Percentiles rank a stretch among this genome's conserved stretches.
phyloP scores from a whole-genome alignment of 2,797 vertebrate species.

The Mus caroli region DNA sequence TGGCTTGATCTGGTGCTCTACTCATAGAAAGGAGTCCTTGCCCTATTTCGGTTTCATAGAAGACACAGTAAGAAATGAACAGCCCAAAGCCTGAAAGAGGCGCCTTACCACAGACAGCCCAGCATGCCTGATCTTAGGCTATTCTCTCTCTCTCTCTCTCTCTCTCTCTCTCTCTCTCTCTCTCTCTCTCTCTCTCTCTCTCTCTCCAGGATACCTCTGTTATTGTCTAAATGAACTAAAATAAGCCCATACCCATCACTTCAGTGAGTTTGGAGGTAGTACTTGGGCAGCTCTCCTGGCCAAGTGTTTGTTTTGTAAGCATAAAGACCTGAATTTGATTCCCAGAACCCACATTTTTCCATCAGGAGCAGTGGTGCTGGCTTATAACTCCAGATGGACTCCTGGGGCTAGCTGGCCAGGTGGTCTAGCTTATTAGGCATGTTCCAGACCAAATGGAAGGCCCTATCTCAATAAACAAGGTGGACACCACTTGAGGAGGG shows the following conservation, averaged over 20 bases:
- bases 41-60: not conserved
- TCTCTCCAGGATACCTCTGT: not conserved
- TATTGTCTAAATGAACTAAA: not conserved
- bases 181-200: not conserved
- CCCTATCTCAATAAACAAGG: not conserved
- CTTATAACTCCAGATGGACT: not conserved
- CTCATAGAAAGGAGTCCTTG: not conserved
- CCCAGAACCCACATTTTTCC: not conserved
- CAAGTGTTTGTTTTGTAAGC: not conserved
- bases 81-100: not conserved
- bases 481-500: not conserved
- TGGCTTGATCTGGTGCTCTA: not conserved
- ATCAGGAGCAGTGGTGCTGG: not conserved
- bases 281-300: not conserved
- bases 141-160: too few species aligned
- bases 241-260: not conserved
- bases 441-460: not conserved
- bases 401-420: not conserved
- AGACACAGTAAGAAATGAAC: not conserved
- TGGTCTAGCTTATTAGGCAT: not conserved
- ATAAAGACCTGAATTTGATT: not conserved
- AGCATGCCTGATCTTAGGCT: too few species aligned
- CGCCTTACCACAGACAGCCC: not conserved
- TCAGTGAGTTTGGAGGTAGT: not conserved
- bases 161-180: too few species aligned